Percentiles rank a stretch among this genome's conserved stretches.
Conservation (phyloP, 2,797 vertebrate genomes). For the Sebastes cheni region DNA sequence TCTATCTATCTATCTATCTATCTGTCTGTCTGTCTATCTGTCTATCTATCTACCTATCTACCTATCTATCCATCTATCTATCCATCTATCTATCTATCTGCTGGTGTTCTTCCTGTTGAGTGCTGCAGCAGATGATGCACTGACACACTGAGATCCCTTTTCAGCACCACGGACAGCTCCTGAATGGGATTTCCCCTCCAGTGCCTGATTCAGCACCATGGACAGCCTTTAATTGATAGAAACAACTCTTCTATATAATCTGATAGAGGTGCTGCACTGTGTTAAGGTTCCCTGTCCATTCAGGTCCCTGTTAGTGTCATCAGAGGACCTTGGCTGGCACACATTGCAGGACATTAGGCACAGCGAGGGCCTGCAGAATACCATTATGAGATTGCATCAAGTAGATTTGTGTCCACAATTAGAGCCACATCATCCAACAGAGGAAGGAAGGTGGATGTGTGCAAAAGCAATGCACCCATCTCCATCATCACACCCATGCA, state of each 20-base stretch:
- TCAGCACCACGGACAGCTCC: slow-evolving; percentile 31
- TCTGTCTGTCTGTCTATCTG: accelerated
- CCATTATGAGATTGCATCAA: slow-evolving; percentile 3
- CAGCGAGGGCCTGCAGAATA: not conserved
- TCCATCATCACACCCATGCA: not conserved
- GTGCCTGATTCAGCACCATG: not conserved
- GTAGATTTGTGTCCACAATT: not conserved
- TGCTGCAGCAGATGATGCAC: not conserved
- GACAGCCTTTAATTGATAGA: slow-evolving; percentile 5
- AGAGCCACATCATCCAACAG: not conserved
- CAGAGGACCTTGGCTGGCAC: not conserved
- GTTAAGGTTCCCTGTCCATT: not conserved
- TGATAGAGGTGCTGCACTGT: not conserved
- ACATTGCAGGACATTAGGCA: slow-evolving; percentile 1
- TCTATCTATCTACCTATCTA: accelerated
- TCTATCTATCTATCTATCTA: too few species aligned
- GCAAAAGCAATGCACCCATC: not conserved
- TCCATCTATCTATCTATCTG: too few species aligned
- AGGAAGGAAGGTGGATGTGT: not conserved
- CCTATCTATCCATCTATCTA: not conserved
- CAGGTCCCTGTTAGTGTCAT: not conserved
- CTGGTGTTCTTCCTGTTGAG: not conserved
- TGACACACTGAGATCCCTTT: not conserved
- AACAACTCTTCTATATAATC: not conserved
- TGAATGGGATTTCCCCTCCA: not conserved